Evolutionary conservation across 2,888 invertebrate genomes (phyloP), one percentile per base, ranked within the genome.

Genomic region (Lasioglossum calceatum): DNA sequence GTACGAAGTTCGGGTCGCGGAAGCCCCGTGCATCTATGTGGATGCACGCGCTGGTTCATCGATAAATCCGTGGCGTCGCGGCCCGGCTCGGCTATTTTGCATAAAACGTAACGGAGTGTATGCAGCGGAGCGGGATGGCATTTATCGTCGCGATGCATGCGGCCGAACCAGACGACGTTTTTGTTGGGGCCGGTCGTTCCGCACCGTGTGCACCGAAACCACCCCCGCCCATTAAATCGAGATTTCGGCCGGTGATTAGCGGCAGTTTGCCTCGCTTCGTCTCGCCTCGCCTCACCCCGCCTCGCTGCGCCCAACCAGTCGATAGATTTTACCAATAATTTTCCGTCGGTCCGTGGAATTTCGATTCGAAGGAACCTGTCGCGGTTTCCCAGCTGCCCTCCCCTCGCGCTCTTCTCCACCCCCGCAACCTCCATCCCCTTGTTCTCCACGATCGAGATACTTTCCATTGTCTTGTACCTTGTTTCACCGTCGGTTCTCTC

Each of bases 131-230:
- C 87, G 87, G 85, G 75, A 84, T 77, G 79, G 89, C 92, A 88
- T 92, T 91, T 91, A 91, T 90, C 89, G 92, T 91, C 82, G 84
- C 80, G 84, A 79, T 85, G 84, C 84, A 81, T 76, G 84, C 78
- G 85, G 54, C 71, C 83, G 79, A 32, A 88, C 86, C 86, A 84
- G 79, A 86, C 82, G 90, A 75, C 73, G 87, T 90, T 90, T 90
- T 90, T 90, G 89, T 87, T 72, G 78, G 71, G 83, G 54, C 71
- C 84, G 85, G 80, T 71, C 85, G 81, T 82, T 82, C 88, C 87
- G 85, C 90, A 82, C 82, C 89, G 44, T 47, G 61, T 61, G 61
- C 61, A 61, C 61, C 61, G 61, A 61, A 61, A 61, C 61, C 61
- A 61, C n/a, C 77, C 47, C 14, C 71, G 72, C 67, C 89, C 89